A percentile compares a stretch with the other conserved stretches of the same genome.
Evolutionary conservation across 2,797 vertebrate species (phyloP).

Genomic region (Loriculus beryllinus): DNA sequence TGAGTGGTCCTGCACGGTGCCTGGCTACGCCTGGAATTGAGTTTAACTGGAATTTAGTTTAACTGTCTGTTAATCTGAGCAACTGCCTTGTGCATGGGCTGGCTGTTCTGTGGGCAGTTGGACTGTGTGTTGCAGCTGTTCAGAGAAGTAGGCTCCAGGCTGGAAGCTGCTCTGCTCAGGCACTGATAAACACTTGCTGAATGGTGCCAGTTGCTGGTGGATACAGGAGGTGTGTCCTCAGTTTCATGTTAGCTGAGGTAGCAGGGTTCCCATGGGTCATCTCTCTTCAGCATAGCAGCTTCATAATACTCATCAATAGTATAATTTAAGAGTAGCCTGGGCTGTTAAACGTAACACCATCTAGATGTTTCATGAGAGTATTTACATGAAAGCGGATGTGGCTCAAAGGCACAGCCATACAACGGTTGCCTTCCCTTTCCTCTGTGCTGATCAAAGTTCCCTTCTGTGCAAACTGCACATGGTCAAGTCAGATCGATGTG

Average conservation of each 20-base stretch:
- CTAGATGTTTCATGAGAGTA: neutral
- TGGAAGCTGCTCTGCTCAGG: neutral
- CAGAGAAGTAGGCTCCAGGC: neutral
- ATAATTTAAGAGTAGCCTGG: neutral
- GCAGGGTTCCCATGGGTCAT: neutral
- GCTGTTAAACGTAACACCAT: neutral
- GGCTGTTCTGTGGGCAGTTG: neutral
- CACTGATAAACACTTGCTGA: neutral
- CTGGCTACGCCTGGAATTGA: neutral
- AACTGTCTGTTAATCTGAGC: neutral
- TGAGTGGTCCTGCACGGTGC: neutral
- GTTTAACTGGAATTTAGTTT: neutral
- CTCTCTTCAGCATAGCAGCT: neutral
- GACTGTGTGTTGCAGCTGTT: neutral
- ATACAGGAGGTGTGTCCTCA: neutral
- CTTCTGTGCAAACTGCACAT: neutral
- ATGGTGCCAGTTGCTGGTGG: neutral
- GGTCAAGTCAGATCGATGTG: neutral
- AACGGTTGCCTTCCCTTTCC: neutral
- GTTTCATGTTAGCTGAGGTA: neutral
- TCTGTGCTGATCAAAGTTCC: neutral
- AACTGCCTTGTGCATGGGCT: accelerated
- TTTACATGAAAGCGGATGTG: neutral
- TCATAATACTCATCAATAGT: neutral
- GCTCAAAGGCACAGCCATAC: neutral